Conservation (phyloP, 2,888 invertebrate genomes). For the Pammene aurita region DNA sequence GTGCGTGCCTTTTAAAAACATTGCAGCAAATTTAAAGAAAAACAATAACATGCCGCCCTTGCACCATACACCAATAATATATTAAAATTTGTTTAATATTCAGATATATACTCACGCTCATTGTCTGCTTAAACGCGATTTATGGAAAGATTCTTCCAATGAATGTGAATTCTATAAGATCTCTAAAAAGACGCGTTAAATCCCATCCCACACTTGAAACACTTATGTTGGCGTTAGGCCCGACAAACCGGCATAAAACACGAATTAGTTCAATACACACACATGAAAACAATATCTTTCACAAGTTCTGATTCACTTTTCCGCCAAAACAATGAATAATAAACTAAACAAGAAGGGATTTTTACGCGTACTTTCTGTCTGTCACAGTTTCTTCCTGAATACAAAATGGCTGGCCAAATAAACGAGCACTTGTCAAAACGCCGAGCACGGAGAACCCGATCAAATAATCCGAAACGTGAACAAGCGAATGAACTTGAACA, state of each 20-base stretch:
- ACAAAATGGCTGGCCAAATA: constrained; percentile 77
- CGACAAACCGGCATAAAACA: constrained; percentile 26
- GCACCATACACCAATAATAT: constrained; percentile 3
- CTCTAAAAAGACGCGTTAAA: constrained; percentile 25
- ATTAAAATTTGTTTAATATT: neutral
- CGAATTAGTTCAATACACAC: neutral
- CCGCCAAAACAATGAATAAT: constrained; percentile 25
- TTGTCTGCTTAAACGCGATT: constrained; percentile 13
- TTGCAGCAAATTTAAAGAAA: constrained; percentile 25
- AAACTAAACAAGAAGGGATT: constrained; percentile 50
- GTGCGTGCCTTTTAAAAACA: constrained; percentile 28
- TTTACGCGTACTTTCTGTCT: constrained; percentile 65
- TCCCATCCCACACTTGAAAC: constrained; percentile 34
- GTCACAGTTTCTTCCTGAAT: constrained; percentile 53
- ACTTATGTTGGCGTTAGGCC: constrained; percentile 31
- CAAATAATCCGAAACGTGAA: constrained; percentile 15
- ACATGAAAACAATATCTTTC: neutral
- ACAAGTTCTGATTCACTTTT: constrained; percentile 23
- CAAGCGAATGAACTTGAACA: constrained; percentile 15
- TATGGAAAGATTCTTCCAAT: constrained; percentile 4
- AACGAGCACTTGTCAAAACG: constrained; percentile 45
- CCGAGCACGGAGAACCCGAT: constrained; percentile 34
- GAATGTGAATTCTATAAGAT: constrained; percentile 12
- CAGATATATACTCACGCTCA: constrained; percentile 31
- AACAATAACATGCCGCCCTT: constrained; percentile 39